Conservation (phyloP, 1,140 invertebrate species). For the Drosophila nikananu region DNA sequence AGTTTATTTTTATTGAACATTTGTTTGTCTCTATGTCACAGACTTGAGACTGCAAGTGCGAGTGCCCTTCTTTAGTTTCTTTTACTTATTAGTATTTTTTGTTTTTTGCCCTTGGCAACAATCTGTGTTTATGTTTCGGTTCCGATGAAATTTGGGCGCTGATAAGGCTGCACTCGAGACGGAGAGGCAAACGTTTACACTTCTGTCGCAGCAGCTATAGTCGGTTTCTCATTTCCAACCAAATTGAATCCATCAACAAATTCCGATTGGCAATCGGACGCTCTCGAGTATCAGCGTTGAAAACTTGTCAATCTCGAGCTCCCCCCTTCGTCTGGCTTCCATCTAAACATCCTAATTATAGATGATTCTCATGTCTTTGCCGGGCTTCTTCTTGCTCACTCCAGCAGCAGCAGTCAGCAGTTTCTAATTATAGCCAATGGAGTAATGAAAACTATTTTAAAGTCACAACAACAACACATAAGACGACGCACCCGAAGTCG, state of each 20-base stretch:
- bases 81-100: background rate
- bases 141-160: conserved; percentile 35
- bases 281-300: conserved; percentile 56
- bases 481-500: conserved; percentile 56
- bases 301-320: conserved; percentile 49
- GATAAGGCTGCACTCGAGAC: conserved; percentile 33
- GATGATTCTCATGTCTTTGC: conserved; percentile 17
- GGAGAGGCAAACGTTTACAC: conserved; percentile 40
- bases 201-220: conserved; percentile 4
- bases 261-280: conserved; percentile 63
- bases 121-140: conserved; percentile 42
- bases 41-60: background rate
- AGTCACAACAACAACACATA: conserved; percentile 33
- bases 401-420: conserved; percentile 28
- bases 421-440: conserved; percentile 76
- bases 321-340: background rate
- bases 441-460: conserved; percentile 79
- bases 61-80: conserved; percentile 29
- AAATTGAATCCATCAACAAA: conserved; percentile 54
- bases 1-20: conserved; percentile 78
- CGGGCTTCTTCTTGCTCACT: background rate
- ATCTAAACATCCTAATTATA: conserved; percentile 41
- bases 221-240: conserved; percentile 14
- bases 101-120: conserved; percentile 34
- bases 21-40: conserved; percentile 27